Conservation (phyloP, 2,113 vertebrate genomes). For the Xiphorhynchus elegans region DNA sequence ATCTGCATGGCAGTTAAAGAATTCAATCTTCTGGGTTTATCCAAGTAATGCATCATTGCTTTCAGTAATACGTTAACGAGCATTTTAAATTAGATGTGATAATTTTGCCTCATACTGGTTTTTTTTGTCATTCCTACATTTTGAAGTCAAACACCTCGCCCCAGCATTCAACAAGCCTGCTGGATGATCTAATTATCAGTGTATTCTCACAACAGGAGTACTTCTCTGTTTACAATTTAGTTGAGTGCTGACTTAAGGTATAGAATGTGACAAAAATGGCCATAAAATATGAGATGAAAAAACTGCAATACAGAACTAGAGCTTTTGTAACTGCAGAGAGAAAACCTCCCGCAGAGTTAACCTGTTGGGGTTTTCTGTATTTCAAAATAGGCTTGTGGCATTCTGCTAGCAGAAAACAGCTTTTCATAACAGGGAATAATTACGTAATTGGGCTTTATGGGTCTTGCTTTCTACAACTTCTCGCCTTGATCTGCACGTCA, state of each 20-base stretch:
- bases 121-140: not conserved
- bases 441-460: not conserved
- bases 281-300: not conserved
- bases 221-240: not conserved
- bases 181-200: not conserved
- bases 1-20: not conserved
- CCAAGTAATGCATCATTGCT: not conserved
- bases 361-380: not conserved
- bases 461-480: not conserved
- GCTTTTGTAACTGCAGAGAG: not conserved
- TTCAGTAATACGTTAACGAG: not conserved
- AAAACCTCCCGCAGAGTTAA: not conserved
- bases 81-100: not conserved
- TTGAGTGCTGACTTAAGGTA: not conserved
- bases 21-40: not conserved
- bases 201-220: not conserved
- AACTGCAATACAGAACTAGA: not conserved
- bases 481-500: not conserved
- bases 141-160: not conserved
- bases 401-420: not conserved
- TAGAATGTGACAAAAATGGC: fast-evolving
- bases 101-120: not conserved
- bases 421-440: not conserved
- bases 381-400: not conserved
- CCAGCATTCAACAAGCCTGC: not conserved